These are phyloP conservation scores for Mus spretus DNA, from an alignment of 2,797 vertebrate species.

Conservation along the genomic window DNA sequence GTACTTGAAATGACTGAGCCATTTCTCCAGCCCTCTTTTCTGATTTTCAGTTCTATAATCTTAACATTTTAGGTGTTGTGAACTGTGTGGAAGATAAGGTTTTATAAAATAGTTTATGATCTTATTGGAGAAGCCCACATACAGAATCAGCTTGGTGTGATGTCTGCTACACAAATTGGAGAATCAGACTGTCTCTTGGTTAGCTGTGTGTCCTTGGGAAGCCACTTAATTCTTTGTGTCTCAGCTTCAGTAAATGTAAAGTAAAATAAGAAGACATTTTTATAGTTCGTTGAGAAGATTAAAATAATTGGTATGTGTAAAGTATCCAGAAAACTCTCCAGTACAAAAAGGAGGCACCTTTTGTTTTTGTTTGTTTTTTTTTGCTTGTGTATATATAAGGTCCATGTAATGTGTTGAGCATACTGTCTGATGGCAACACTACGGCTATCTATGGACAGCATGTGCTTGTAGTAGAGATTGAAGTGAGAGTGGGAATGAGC, in stretches of 20 bases:
- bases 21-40: not conserved
- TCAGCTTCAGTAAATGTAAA: constrained; percentile 12
- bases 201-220: constrained; percentile 7
- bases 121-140: not conserved
- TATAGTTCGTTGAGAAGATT: constrained; percentile 20
- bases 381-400: constrained; percentile 5
- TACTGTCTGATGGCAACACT: not conserved
- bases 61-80: not conserved
- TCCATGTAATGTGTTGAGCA: constrained; percentile 32
- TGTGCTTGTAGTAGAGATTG: not conserved
- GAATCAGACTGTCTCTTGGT: not conserved
- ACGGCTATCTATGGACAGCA: not conserved
- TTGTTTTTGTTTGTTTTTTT: too few species aligned
- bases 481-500: not conserved
- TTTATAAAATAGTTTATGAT: not conserved
- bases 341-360: not conserved
- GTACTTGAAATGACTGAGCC: not conserved
- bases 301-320: constrained; percentile 47
- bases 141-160: not conserved
- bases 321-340: constrained; percentile 37
- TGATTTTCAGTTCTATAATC: not conserved
- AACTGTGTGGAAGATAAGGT: not conserved
- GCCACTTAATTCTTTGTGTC: constrained; percentile 8
- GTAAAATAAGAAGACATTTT: constrained; percentile 4
- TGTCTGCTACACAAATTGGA: not conserved